These are phyloP conservation scores for Puntigrus tetrazona DNA, from an alignment of 2,113 vertebrate genomes.

Conservation along the genomic window DNA sequence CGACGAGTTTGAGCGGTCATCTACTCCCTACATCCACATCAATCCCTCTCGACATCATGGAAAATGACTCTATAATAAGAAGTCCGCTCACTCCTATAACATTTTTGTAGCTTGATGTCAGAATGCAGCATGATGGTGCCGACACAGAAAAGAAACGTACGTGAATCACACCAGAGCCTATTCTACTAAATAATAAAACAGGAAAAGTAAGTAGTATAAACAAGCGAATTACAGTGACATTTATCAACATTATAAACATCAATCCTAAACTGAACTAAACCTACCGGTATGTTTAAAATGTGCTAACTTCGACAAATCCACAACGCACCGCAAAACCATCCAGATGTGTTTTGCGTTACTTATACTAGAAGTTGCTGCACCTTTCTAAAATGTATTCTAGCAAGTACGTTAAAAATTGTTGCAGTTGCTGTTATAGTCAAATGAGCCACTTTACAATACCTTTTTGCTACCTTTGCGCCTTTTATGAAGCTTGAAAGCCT, in stretches of 20 bases:
- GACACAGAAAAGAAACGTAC: neutral
- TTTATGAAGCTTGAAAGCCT: neutral
- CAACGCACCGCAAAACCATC: too few relatives aligned
- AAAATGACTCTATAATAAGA: neutral
- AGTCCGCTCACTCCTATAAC: neutral
- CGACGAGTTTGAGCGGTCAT: conserved; percentile 4
- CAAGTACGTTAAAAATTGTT: too few relatives aligned
- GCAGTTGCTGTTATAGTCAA: neutral
- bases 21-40: neutral
- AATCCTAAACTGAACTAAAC: neutral
- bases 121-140: neutral
- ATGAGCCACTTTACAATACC: neutral
- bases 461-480: neutral
- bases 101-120: neutral
- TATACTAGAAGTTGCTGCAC: too few relatives aligned
- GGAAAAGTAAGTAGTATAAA: neutral
- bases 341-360: too few relatives aligned
- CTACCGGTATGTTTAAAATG: neutral
- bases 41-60: conserved; percentile 7
- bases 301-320: too few relatives aligned
- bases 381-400: neutral
- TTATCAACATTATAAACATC: neutral
- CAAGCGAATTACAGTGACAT: neutral
- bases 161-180: neutral
- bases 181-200: neutral